phyloP scores from a whole-genome alignment of 2,113 vertebrate genomes.

The Cyphomyrus plagiostoma region DNA sequence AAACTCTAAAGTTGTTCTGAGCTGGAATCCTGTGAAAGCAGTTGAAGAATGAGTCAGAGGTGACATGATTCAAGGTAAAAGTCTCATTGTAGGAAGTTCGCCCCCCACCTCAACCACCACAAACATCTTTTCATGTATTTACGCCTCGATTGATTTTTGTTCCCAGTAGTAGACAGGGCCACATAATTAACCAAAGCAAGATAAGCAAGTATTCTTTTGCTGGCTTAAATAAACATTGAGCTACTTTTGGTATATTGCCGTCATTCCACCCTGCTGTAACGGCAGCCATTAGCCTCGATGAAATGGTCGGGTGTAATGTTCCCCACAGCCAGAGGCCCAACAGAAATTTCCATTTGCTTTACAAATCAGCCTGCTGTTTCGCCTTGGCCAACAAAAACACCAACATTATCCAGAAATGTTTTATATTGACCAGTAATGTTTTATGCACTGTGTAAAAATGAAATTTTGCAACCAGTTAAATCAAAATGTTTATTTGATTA shows the following conservation, averaged over 20 bases:
- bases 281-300: neutral
- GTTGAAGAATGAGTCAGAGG: constrained; percentile 85
- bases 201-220: neutral
- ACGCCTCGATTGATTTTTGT: neutral
- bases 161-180: neutral
- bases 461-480: neutral
- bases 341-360: neutral
- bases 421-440: neutral
- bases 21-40: constrained; percentile 82
- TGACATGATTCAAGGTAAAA: constrained; percentile 81
- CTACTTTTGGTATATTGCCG: neutral
- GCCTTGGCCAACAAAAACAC: neutral
- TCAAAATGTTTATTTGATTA: neutral
- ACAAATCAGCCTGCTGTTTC: neutral
- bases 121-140: neutral
- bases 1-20: constrained; percentile 80
- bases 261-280: neutral
- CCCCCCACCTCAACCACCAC: neutral
- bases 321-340: neutral
- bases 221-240: neutral
- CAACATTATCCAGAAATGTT: neutral
- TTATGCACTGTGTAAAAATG: neutral
- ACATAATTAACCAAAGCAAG: neutral
- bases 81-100: constrained; percentile 13
- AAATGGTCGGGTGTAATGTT: neutral